Evolutionary conservation across 2,888 invertebrate genomes (phyloP), one percentile per base, ranked within the genome.

Genomic region (Brachycybe producta): DNA sequence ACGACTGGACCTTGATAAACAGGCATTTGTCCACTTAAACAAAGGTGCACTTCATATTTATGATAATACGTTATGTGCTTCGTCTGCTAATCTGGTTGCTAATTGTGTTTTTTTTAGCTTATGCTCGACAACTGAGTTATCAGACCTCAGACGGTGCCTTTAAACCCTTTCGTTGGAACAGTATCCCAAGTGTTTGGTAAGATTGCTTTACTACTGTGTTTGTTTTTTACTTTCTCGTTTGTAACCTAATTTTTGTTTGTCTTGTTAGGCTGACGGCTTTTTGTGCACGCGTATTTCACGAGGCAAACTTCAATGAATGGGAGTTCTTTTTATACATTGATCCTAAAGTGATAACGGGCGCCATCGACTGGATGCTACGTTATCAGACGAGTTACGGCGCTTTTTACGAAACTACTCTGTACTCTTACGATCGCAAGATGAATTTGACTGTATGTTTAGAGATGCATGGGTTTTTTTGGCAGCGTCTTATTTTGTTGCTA

Each of bases 251-350:
- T 36, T 8, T n/a, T 23, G 13, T 43, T 8, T 5, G 23, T 7
- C 5, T n/a, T 47, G 50, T 5, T 51, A 67, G 92, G 91, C 67
- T 94, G 56, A 94, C 95, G 0, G 84, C 94, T 0, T 92, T 87
- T 68, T 85, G 85, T 62, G 82, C 85, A 0, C 76, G 86, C 57
- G 77, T 86, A 43, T 81, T 95, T 65, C 84, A 90, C 65, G 87
- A 88, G 63, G 92, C 91, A 0, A 84, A 84, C 32, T 91, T 91
- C 68, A 90, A 91, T 62, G 94, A 95, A 65, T 95, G 94, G 94
- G 92, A 94, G 71, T 88, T 91, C 66, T 88, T 81, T 62, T 79
- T 95, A 49, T 95, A 87, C 68, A 88, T 95, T 57, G 92, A 94
- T 66, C 84, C 88, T 0, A 73, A 77, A 38, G 83, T 88, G 2